phyloP scores from a whole-genome alignment of 2,888 invertebrate species.

The Lepidocyrtoides sp. region DNA sequence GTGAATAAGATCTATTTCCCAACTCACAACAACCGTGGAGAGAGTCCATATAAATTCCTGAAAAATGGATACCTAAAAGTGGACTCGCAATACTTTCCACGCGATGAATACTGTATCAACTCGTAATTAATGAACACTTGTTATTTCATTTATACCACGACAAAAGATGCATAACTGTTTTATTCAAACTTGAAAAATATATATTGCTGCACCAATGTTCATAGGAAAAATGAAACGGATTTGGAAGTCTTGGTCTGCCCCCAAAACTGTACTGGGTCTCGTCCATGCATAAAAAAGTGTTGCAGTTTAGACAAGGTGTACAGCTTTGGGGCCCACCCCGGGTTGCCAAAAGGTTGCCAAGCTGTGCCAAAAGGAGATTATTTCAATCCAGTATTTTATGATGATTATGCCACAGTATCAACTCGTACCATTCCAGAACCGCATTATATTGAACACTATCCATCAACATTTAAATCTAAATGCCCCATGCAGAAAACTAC shows the following conservation, averaged over 20 bases:
- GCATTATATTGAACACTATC: constrained; percentile 74
- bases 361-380: constrained; percentile 45
- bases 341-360: constrained; percentile 46
- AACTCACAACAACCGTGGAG: background rate
- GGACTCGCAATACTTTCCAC: constrained; percentile 55
- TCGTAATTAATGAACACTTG: constrained; percentile 35
- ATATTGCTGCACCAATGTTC: no score
- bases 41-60: constrained; percentile 40
- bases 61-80: constrained; percentile 78
- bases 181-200: no score
- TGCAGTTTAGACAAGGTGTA: constrained; percentile 76
- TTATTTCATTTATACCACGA: no score
- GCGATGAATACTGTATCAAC: constrained; percentile 78
- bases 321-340: constrained; percentile 50
- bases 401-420: constrained; percentile 50
- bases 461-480: constrained; percentile 52
- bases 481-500: constrained; percentile 64
- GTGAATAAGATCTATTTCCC: constrained; percentile 22
- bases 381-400: constrained; percentile 62
- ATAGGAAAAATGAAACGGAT: constrained; percentile 70
- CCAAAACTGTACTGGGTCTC: constrained; percentile 63
- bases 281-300: constrained; percentile 77
- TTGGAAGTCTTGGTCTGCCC: constrained; percentile 71
- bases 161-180: no score
- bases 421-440: constrained; percentile 41